phyloP scores from a whole-genome alignment of 2,888 invertebrate genomes.

The Dynastes maya region DNA sequence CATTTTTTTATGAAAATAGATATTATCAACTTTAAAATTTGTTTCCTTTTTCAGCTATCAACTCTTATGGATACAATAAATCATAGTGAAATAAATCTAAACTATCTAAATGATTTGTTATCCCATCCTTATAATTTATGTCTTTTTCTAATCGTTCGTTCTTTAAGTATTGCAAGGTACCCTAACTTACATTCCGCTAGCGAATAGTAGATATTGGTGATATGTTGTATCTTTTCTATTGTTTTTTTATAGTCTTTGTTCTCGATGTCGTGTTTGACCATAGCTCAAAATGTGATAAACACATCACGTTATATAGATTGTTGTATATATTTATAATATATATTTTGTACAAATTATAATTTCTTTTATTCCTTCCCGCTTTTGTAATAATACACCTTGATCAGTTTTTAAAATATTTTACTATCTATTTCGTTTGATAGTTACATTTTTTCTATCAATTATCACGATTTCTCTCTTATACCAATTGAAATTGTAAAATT shows the following conservation, averaged over 20 bases:
- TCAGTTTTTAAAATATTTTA: background rate
- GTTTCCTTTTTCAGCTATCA: conserved; percentile 64
- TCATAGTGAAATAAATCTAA: conserved; percentile 59
- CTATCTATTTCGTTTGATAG: background rate
- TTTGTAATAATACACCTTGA: too few relatives aligned
- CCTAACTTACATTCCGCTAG: conserved; percentile 41
- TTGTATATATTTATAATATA: conserved; percentile 27
- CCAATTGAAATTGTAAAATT: background rate
- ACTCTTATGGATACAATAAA: conserved; percentile 83
- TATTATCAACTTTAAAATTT: too few relatives aligned
- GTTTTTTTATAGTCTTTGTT: conserved; percentile 1
- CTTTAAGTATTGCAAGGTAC: background rate
- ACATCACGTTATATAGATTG: conserved; percentile 21
- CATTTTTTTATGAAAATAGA: background rate
- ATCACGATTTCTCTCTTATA: background rate
- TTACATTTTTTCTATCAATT: background rate
- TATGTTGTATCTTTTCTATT: conserved; percentile 26
- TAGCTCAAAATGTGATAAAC: conserved; percentile 40
- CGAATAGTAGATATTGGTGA: conserved; percentile 39
- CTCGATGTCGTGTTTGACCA: background rate
- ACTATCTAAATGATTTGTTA: background rate
- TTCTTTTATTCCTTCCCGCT: background rate
- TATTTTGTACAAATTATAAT: conserved; percentile 18
- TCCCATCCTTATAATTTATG: conserved; percentile 26
- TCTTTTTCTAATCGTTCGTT: background rate